Percentiles rank a stretch among this genome's conserved stretches.
phyloP scores from a whole-genome alignment of 1,140 invertebrate genomes.

The Zaprionus taronus region DNA sequence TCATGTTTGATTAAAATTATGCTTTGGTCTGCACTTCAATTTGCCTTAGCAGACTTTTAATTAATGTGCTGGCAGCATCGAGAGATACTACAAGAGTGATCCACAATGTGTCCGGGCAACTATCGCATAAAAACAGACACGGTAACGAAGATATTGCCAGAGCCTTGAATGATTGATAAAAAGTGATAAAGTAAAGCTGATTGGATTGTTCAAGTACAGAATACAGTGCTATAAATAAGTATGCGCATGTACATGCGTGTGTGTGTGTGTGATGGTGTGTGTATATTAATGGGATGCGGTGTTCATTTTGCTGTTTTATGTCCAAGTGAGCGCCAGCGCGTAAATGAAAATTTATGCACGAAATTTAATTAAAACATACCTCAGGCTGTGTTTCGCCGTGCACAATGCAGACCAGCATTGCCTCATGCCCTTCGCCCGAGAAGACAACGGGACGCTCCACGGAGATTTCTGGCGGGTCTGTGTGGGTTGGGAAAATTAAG shows the following conservation, averaged over 20 bases:
- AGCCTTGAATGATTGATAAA: neutral
- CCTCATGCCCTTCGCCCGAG: constrained; percentile 88
- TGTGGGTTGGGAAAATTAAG: constrained; percentile 49
- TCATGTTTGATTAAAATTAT: constrained; percentile 80
- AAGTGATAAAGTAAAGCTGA: constrained; percentile 3
- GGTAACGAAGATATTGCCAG: neutral
- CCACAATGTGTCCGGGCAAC: constrained; percentile 6
- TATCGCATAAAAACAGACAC: neutral
- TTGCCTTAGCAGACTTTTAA: constrained; percentile 72
- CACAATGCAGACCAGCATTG: constrained; percentile 88
- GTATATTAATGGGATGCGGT: constrained; percentile 45
- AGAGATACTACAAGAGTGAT: constrained; percentile 4
- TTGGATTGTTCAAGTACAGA: constrained; percentile 18
- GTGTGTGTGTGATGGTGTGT: constrained; percentile 17
- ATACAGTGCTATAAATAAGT: constrained; percentile 24
- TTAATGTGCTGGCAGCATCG: constrained; percentile 60
- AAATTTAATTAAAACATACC: constrained; percentile 86
- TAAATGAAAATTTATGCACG: constrained; percentile 80
- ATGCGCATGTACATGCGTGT: constrained; percentile 20
- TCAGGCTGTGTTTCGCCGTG: constrained; percentile 88
- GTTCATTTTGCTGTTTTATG: constrained; percentile 52
- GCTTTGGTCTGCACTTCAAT: constrained; percentile 69
- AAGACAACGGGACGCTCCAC: constrained; percentile 88
- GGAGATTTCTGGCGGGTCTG: constrained; percentile 88
- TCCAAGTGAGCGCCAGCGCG: constrained; percentile 64